A percentile compares a stretch with the other conserved stretches of the same genome.
Conservation (phyloP, 2,888 invertebrate genomes). For the Phaonia tiefii region DNA sequence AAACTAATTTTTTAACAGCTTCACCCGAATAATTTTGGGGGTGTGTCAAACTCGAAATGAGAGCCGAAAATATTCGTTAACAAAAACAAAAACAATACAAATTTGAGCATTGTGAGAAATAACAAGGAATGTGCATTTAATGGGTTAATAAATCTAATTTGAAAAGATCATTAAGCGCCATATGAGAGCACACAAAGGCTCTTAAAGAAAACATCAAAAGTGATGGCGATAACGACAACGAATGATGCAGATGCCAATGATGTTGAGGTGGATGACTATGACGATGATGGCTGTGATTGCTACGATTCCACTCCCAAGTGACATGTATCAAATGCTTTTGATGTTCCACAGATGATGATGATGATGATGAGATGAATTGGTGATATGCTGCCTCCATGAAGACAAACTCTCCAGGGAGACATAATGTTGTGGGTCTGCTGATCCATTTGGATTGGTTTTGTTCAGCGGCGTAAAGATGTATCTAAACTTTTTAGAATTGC, state of each 20-base stretch:
- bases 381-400: constrained; percentile 20
- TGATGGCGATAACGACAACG: constrained; percentile 44
- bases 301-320: constrained; percentile 64
- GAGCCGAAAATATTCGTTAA: too few relatives aligned
- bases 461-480: constrained; percentile 3
- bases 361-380: constrained; percentile 29
- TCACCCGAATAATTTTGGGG: constrained; percentile 17
- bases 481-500: constrained; percentile 34
- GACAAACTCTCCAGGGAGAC: constrained; percentile 39
- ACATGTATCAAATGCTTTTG: constrained; percentile 61
- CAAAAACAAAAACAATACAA: constrained; percentile 27
- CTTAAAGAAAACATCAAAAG: constrained; percentile 44
- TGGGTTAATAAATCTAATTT: constrained; percentile 60
- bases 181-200: constrained; percentile 33
- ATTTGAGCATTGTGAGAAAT: constrained; percentile 49
- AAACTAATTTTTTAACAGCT: neutral
- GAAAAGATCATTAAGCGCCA: constrained; percentile 63
- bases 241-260: constrained; percentile 40
- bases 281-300: constrained; percentile 54
- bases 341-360: constrained; percentile 36
- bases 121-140: constrained; percentile 45
- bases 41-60: constrained; percentile 16
- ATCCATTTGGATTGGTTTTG: too few relatives aligned
- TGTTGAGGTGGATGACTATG: constrained; percentile 49
- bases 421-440: constrained; percentile 48